Percentiles rank a stretch among this genome's conserved stretches.
phyloP scores from a whole-genome alignment of 1,140 invertebrate genomes.

The Meloidogyne floridensis region DNA sequence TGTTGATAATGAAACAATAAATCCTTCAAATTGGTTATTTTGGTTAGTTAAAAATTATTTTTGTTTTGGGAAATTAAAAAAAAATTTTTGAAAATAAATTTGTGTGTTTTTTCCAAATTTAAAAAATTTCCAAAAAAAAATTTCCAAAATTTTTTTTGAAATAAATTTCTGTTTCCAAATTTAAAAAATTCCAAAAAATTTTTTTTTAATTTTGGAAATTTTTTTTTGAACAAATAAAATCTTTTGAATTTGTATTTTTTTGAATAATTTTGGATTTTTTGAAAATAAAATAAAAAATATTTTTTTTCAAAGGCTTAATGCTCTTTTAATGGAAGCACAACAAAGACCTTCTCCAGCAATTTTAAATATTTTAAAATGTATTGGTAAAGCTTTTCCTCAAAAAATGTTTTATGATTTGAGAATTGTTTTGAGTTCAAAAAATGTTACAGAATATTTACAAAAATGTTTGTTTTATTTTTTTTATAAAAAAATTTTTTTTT shows the following conservation, averaged over 20 bases:
- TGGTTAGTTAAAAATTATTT: constrained; percentile 27
- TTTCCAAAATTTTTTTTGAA: too few species aligned
- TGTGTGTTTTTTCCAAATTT: not conserved
- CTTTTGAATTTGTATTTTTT: too few species aligned
- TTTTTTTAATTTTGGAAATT: not conserved
- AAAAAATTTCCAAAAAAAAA: too few species aligned
- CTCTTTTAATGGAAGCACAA: constrained; percentile 46
- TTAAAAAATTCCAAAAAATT: not conserved
- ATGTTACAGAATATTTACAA: constrained; percentile 31
- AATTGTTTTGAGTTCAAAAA: constrained; percentile 22
- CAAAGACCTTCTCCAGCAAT: constrained; percentile 33
- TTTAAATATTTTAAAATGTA: constrained; percentile 30
- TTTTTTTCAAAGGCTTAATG: constrained; percentile 35
- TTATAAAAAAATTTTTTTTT: too few species aligned
- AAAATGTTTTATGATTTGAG: constrained; percentile 35
- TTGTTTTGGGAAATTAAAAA: not conserved
- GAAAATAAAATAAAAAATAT: too few species aligned
- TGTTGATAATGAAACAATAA: constrained; percentile 20
- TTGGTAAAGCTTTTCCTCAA: constrained; percentile 49
- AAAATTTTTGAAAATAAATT: not conserved
- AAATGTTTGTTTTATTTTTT: constrained; percentile 19
- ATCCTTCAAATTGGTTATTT: constrained; percentile 46
- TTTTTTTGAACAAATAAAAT: too few species aligned
- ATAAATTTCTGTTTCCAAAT: not conserved
- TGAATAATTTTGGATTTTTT: too few species aligned